phyloP scores from a whole-genome alignment of 2,888 invertebrate species.

The Pherbina coryleti region DNA sequence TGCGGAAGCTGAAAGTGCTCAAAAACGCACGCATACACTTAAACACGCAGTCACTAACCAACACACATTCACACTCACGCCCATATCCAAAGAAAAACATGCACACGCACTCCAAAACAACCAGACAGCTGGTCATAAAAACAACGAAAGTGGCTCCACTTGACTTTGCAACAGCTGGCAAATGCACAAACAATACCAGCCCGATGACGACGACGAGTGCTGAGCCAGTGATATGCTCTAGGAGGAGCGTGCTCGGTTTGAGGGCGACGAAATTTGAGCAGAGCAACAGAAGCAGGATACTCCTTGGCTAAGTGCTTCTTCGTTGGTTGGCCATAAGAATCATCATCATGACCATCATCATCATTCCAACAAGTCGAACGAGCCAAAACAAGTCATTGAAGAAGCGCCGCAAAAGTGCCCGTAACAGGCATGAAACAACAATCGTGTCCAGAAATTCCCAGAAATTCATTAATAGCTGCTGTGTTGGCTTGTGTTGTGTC shows the following conservation, averaged over 20 bases:
- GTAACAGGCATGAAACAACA: too few species aligned
- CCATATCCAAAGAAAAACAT: constrained; percentile 20
- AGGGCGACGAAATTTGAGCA: too few species aligned
- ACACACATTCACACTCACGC: constrained; percentile 13
- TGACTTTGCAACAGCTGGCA: constrained; percentile 24
- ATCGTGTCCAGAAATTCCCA: too few species aligned
- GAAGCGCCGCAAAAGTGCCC: too few species aligned
- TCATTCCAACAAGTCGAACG: not conserved
- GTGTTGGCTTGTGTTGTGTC: too few species aligned
- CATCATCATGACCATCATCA: not conserved
- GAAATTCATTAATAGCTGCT: too few species aligned
- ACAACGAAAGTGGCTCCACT: constrained; percentile 30
- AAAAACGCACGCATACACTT: constrained; percentile 38
- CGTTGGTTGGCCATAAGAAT: not conserved
- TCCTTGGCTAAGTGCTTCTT: not conserved
- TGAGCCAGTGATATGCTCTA: too few species aligned
- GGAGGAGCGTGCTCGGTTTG: too few species aligned
- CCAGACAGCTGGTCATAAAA: constrained; percentile 17
- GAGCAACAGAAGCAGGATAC: not conserved
- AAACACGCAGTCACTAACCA: constrained; percentile 18
- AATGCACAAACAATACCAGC: constrained; percentile 23
- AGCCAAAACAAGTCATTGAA: too few species aligned
- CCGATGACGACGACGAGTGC: constrained; percentile 21
- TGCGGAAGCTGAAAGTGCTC: constrained; percentile 49
- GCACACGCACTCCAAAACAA: not conserved